Percentiles rank a stretch among this genome's conserved stretches.
These are phyloP conservation scores for Stichodactyla mertensii DNA, from an alignment of 64 coral and sea anemone species.

Conservation along the genomic window DNA sequence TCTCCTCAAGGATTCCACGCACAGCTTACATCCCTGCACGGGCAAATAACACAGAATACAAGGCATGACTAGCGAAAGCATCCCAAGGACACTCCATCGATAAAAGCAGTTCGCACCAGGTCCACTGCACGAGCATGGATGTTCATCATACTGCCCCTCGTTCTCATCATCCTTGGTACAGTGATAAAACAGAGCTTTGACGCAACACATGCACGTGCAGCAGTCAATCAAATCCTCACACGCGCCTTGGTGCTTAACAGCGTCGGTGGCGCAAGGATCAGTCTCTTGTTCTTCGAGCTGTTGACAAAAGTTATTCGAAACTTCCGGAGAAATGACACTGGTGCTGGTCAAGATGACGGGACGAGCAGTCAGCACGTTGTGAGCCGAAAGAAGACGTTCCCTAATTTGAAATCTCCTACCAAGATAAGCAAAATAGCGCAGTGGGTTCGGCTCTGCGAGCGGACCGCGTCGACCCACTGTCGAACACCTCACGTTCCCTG, in stretches of 20 bases:
- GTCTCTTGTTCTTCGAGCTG: conserved; percentile 24
- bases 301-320: conserved; percentile 22
- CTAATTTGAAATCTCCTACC: conserved; percentile 9
- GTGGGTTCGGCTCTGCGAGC: neutral
- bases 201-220: conserved; percentile 83
- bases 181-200: conserved; percentile 71
- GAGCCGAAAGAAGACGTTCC: conserved; percentile 37
- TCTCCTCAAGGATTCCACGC: conserved; percentile 15
- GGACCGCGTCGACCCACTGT: neutral
- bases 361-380: conserved; percentile 33
- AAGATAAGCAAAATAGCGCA: conserved; percentile 51
- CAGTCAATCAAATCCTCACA: conserved; percentile 63
- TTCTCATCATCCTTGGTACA: conserved; percentile 67
- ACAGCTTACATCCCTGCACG: conserved; percentile 52
- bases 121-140: conserved; percentile 67
- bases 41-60: conserved; percentile 80
- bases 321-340: conserved; percentile 39
- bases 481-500: neutral
- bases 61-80: conserved; percentile 59
- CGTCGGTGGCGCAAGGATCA: neutral
- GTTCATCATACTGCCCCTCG: conserved; percentile 49
- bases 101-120: conserved; percentile 44
- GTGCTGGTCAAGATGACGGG: conserved; percentile 53
- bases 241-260: conserved; percentile 14
- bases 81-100: conserved; percentile 68